Evolutionary conservation across 2,113 vertebrate genomes (phyloP).

Genomic region (Leucoraja erinaceus): DNA sequence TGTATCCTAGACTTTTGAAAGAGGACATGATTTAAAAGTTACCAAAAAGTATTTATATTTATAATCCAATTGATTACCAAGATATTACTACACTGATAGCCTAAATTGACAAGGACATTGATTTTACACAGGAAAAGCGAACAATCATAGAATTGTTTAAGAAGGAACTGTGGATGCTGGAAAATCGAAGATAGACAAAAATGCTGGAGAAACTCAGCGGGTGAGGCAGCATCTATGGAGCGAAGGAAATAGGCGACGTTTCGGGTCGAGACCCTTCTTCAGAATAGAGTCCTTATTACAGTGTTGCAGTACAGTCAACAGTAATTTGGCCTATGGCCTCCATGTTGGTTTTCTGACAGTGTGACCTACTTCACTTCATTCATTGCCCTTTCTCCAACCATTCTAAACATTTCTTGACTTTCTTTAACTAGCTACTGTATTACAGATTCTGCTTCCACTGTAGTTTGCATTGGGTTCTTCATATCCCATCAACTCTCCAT

Average conservation of each 20-base stretch:
- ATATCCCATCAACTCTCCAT: not conserved
- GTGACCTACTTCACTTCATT: not conserved
- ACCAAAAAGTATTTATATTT: not conserved
- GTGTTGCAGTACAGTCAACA: not conserved
- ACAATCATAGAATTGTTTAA: not conserved
- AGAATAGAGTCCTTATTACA: not conserved
- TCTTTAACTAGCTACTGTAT: not conserved
- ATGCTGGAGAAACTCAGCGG: no score
- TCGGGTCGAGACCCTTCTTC: no score
- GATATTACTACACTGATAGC: not conserved
- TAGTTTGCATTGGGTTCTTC: not conserved
- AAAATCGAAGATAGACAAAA: no score
- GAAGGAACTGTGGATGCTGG: no score
- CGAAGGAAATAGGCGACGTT: no score
- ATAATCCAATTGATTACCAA: not conserved
- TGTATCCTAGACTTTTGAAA: not conserved
- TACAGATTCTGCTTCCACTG: not conserved
- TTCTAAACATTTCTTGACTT: slow-evolving; percentile 9
- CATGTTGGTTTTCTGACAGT: not conserved
- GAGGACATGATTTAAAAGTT: not conserved
- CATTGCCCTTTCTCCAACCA: not conserved
- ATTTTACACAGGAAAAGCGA: not conserved
- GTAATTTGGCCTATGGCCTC: not conserved
- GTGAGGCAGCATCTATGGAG: no score
- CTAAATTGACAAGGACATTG: not conserved